Conservation (phyloP, 1,140 invertebrate species). For the Cyclina sinensis region DNA sequence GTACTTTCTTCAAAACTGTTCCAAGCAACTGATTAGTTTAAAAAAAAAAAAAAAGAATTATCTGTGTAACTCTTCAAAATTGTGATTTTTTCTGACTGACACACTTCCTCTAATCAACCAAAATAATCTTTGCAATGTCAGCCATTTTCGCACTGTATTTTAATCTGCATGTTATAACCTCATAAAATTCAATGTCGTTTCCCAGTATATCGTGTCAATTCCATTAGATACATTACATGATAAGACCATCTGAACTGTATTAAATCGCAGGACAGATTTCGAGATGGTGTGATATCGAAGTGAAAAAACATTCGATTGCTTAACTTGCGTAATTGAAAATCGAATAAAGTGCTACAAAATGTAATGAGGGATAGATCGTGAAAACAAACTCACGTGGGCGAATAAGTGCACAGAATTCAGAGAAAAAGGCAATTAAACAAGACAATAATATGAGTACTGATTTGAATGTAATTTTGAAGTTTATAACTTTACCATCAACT, state of each 20-base stretch:
- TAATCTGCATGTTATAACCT: neutral
- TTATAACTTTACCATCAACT: no score
- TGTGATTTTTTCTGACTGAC: no score
- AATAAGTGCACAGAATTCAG: no score
- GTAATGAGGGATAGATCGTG: neutral
- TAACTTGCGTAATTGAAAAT: neutral
- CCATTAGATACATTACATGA: neutral
- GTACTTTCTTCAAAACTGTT: no score
- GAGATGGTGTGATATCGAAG: neutral
- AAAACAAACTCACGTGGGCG: no score
- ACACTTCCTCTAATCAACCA: neutral
- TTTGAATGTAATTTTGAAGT: no score
- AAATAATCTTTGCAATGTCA: neutral
- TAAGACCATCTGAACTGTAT: slow-evolving; percentile 7
- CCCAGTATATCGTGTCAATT: neutral
- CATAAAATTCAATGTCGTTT: neutral
- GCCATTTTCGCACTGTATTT: neutral
- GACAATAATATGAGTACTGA: no score
- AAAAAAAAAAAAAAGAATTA: no score
- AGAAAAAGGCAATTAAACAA: no score
- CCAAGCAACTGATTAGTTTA: no score
- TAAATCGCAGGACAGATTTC: neutral
- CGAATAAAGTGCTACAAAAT: neutral
- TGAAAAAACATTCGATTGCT: neutral
- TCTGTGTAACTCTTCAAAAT: no score